Percentiles rank a stretch among this genome's conserved stretches.
Conservation (phyloP, 2,797 vertebrate genomes). For the Urocyon cinereoargenteus region DNA sequence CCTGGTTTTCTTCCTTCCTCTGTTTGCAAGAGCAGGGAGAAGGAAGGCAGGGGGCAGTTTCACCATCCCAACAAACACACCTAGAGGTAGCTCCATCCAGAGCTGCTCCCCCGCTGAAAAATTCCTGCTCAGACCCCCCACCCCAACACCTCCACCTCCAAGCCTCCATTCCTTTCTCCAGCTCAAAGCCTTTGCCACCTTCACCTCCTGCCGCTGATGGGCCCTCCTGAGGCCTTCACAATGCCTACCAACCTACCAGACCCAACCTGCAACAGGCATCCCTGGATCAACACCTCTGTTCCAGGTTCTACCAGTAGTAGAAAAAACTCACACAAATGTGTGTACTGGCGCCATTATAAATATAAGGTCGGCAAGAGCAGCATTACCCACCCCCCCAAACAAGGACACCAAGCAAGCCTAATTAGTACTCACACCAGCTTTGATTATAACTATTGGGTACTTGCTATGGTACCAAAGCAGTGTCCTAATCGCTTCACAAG, state of each 20-base stretch:
- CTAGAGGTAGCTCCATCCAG: neutral
- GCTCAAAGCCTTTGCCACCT: neutral
- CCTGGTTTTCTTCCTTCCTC: neutral
- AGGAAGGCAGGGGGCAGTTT: neutral
- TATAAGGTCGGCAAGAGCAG: neutral
- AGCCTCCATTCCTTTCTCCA: neutral
- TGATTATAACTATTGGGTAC: constrained; percentile 20
- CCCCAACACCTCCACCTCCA: neutral
- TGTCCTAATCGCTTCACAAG: neutral
- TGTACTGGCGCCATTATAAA: neutral
- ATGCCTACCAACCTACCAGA: neutral
- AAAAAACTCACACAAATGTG: neutral
- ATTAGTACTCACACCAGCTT: neutral
- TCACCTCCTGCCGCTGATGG: neutral
- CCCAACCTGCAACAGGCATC: neutral
- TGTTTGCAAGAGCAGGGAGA: neutral
- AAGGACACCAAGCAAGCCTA: neutral
- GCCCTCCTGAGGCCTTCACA: neutral
- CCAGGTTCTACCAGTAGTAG: neutral
- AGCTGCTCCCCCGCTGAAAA: neutral
- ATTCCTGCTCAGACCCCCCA: neutral
- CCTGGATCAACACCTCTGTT: neutral
- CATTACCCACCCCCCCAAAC: neutral
- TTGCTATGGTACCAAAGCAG: neutral
- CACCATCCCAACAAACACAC: neutral